These are phyloP conservation scores for Orientallactaga sibirica DNA, from an alignment of 2,797 vertebrate genomes.

Conservation along the genomic window DNA sequence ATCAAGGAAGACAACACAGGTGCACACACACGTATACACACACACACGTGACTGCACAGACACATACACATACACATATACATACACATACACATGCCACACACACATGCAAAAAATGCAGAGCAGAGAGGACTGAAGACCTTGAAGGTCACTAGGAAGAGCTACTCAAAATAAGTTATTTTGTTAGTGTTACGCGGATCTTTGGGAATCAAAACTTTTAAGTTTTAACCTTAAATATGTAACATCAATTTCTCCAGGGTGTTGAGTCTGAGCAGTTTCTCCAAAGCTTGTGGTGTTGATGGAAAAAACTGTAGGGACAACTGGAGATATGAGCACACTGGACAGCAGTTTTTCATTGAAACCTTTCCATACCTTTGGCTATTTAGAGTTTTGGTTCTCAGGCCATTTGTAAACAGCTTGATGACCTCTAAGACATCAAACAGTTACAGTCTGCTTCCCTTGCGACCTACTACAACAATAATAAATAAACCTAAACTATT, in stretches of 20 bases:
- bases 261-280: not conserved
- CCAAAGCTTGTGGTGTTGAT: not conserved
- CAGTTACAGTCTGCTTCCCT: not conserved
- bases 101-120: not conserved
- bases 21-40: too few species aligned
- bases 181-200: not conserved
- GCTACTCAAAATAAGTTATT: not conserved
- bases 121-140: not conserved
- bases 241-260: not conserved
- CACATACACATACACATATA: too few species aligned
- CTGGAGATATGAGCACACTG: not conserved
- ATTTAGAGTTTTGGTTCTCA: conserved; percentile 25
- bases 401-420: not conserved
- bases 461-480: not conserved
- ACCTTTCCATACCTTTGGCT: not conserved
- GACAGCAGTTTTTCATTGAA: not conserved
- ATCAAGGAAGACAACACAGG: too few species aligned
- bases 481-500: conserved; percentile 5
- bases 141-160: not conserved
- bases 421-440: conserved; percentile 3
- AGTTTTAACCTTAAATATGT: conserved; percentile 10
- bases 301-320: conserved; percentile 7
- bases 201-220: conserved; percentile 11
- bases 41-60: too few species aligned
- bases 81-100: too few species aligned